Evolutionary conservation across 2,113 vertebrate species (phyloP), one percentile per base, ranked within the genome.

Genomic region (Xenotilapia leptura): DNA sequence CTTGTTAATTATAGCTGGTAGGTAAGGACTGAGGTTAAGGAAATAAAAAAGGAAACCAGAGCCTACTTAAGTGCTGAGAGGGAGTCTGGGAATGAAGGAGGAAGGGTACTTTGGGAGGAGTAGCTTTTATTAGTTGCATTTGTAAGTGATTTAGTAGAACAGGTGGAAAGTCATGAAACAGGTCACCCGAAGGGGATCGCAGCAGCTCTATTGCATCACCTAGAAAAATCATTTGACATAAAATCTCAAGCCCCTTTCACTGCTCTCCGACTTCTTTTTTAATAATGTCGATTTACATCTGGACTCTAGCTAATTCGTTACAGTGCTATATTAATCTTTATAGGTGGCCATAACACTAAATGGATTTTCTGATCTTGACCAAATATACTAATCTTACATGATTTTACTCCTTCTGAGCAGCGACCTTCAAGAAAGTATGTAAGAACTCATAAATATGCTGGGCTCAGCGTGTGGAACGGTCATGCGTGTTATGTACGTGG

Each of bases 1-100:
- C 94, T 93, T 94, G 94, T 95, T 96, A 95, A 96, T 96, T 94
- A 95, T 47, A 45, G 70, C 73, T 82, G 55, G 84, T n/a, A 58
- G 91, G 92, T 94, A 90, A 93, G 89, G 88, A 93, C 56, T 77
- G 62, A 81, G 95, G 95, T 96, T 96, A 96, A 94, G 83, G 87
- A 94, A 96, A 96, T 93, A 95, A 90, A 92, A 90, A 33, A 51
- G 65, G 93, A 94, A 94, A 90, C 90, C 80, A n/a, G 91, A 93
- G 86, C 88, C 85, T 55, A 86, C 28, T 86, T 86, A 86, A 87
- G 86, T 84, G 83, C 28, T 13, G 73, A 79, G 77, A 77, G 33
- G 38, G 47, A 83, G 87, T 49, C 45, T 8, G 60, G 81, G 82
- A 86, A 90, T 92, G 86, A 87, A 65, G 38, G 62, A 77, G 62